Evolutionary conservation across 2,113 vertebrate species (phyloP).

Genomic region (Paramisgurnus dabryanus): DNA sequence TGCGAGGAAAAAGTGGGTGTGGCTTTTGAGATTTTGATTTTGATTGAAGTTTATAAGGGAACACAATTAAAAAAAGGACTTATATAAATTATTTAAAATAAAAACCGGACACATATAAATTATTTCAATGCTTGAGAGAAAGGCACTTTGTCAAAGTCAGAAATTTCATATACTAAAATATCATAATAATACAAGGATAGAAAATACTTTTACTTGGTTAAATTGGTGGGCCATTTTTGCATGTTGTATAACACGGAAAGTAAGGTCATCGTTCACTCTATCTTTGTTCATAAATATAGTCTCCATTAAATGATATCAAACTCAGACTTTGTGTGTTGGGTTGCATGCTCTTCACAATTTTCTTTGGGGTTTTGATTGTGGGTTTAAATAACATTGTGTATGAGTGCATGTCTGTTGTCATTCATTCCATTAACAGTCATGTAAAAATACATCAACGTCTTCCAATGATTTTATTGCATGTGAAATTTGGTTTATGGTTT

Average conservation of each 20-base stretch:
- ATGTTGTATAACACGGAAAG: constrained; percentile 8
- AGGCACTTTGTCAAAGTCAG: too few species aligned
- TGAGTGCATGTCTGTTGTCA: constrained; percentile 26
- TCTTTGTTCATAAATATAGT: neutral
- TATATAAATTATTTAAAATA: too few species aligned
- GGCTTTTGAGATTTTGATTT: too few species aligned
- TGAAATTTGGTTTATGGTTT: neutral
- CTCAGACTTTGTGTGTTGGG: constrained; percentile 46
- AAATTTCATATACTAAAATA: too few species aligned
- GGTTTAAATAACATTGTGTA: neutral
- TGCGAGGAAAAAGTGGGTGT: too few species aligned
- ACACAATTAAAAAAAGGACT: too few species aligned
- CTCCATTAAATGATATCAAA: neutral
- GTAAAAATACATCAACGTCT: neutral
- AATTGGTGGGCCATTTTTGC: neutral
- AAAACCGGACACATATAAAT: too few species aligned
- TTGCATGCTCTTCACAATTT: constrained; percentile 58
- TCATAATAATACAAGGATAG: too few species aligned
- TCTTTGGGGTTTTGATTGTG: constrained; percentile 9
- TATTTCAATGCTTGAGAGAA: neutral
- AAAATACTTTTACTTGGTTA: neutral
- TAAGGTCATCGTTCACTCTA: neutral
- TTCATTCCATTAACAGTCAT: constrained; percentile 14
- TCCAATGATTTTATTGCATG: neutral
- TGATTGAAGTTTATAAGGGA: too few species aligned